Percentiles rank a stretch among this genome's conserved stretches.
Conservation (phyloP, 2,797 vertebrate species). For the Phylloscopus collybita region DNA sequence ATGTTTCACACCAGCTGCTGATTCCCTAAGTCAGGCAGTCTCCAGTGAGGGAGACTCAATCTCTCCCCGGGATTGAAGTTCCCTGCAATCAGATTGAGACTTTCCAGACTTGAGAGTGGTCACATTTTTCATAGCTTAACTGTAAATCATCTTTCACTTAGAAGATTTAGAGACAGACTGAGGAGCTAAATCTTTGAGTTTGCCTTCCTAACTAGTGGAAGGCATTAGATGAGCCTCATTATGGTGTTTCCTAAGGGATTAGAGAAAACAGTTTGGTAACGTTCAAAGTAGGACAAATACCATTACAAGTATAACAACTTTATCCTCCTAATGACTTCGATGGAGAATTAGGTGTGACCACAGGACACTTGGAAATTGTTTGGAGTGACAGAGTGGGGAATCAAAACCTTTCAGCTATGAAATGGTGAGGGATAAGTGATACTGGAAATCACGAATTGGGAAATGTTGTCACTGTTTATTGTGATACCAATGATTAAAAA, state of each 20-base stretch:
- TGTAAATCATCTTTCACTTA: slow-evolving; percentile 90
- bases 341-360: slow-evolving; percentile 55
- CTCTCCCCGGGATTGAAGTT: slow-evolving; percentile 72
- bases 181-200: slow-evolving; percentile 85
- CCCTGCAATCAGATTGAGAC: slow-evolving; percentile 71
- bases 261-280: slow-evolving; percentile 73
- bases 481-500: neutral
- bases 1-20: slow-evolving; percentile 62
- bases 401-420: slow-evolving; percentile 9
- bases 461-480: neutral
- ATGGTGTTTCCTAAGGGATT: slow-evolving; percentile 74
- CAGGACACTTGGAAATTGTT: slow-evolving; percentile 29
- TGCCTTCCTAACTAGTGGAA: slow-evolving; percentile 83
- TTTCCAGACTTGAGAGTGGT: slow-evolving; percentile 79
- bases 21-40: slow-evolving; percentile 55
- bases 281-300: slow-evolving; percentile 73
- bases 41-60: slow-evolving; percentile 27
- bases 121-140: slow-evolving; percentile 86
- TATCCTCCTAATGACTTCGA: slow-evolving; percentile 28
- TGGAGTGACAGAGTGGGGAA: neutral
- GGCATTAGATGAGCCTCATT: slow-evolving; percentile 79
- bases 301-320: slow-evolving; percentile 50
- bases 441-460: neutral
- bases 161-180: slow-evolving; percentile 86
- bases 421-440: neutral